Evolutionary conservation across 2,797 vertebrate genomes (phyloP), one percentile per base, ranked within the genome.

Genomic region (Hypotaenidia philippensis): DNA sequence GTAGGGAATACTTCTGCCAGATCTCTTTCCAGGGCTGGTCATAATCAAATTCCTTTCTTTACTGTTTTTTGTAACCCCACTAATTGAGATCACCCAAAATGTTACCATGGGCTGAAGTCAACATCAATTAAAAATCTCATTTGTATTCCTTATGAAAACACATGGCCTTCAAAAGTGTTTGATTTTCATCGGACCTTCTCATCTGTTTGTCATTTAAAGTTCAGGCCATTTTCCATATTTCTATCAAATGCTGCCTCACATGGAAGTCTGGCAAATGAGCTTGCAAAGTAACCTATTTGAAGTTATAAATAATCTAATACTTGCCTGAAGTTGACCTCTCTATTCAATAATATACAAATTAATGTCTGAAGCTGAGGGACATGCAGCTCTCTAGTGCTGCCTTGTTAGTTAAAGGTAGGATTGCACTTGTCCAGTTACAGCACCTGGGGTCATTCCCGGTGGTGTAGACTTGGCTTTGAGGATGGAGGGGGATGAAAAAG

Each of bases 121-220:
- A 97, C 97, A 98, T 98, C 98, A 99, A 99, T 99, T 99, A 99
- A 99, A 99, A 99, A 98, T 97, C 96, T 96, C 98, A 99, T 99
- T 98, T 98, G 97, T 99, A 98, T 98, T 98, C 97, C 95, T 74
- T 94, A 84, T 97, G 97, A 94, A 98, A 98, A 98, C 98, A 98
- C 98, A 98, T 97, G 98, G 97, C 97, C 97, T 98, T 98, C 97
- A 97, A 96, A 98, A 97, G 98, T 97, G 98, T 98, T 98, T 97
- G 98, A 98, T 98, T 98, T 99, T 98, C 98, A 97, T 98, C 87
- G 89, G 98, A 98, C 96, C 97, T 97, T 97, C 97, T 99, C 99
- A 99, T 99, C 99, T 99, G 99, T 98, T 98, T 99, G 98, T 98
- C 98, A 98, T 99, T 99, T 99, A 98, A 98, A 97, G 98, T 98